Percentiles rank a stretch among this genome's conserved stretches.
Evolutionary conservation across 1,140 invertebrate genomes (phyloP).

Genomic region (Triops cancriformis): DNA sequence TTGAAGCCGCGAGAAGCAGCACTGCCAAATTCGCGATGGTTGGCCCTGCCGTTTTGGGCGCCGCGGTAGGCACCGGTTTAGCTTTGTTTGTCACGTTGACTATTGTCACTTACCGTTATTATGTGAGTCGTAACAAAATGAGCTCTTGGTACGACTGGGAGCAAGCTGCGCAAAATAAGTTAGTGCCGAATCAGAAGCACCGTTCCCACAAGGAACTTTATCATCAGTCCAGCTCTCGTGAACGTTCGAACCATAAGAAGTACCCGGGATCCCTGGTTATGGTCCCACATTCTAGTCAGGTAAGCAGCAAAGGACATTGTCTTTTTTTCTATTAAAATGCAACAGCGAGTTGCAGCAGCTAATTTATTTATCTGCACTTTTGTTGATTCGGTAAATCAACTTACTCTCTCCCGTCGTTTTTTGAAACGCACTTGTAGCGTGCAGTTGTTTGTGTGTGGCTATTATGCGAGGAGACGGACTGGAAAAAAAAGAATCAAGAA

Average conservation of each 20-base stretch:
- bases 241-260: not conserved
- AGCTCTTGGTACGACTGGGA: slow-evolving; percentile 51
- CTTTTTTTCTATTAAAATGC: too few species aligned
- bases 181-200: not conserved
- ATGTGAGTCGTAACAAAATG: slow-evolving; percentile 43
- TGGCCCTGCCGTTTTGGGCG: slow-evolving; percentile 52
- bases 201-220: not conserved
- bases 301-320: not conserved
- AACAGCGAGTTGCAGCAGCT: too few species aligned
- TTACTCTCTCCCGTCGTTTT: too few species aligned
- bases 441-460: not conserved
- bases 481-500: not conserved
- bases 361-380: too few species aligned
- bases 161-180: slow-evolving; percentile 17
- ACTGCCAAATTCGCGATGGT: slow-evolving; percentile 38
- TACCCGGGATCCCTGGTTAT: not conserved
- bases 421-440: not conserved
- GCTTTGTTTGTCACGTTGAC: slow-evolving; percentile 54
- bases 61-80: slow-evolving; percentile 53
- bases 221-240: not conserved
- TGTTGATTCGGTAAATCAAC: too few species aligned
- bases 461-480: not conserved
- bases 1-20: not conserved
- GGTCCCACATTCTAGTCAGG: not conserved
- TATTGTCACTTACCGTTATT: slow-evolving; percentile 56